Evolutionary conservation across 2,888 invertebrate species (phyloP).

Genomic region (Drosophila nigricruria): DNA sequence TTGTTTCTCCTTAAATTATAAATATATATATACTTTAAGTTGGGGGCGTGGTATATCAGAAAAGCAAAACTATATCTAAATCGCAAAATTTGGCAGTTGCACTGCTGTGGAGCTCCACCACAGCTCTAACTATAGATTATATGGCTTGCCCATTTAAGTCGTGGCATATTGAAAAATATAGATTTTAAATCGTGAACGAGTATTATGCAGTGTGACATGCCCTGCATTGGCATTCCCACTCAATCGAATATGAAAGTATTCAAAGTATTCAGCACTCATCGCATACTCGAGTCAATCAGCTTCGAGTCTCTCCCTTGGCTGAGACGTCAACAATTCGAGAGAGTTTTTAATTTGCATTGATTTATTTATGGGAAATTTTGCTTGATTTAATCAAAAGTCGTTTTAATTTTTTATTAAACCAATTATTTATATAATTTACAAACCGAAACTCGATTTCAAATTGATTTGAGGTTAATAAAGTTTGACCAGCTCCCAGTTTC

Average conservation of each 20-base stretch:
- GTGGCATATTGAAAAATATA: not conserved
- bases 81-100: too few relatives aligned
- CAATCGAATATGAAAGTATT: not conserved
- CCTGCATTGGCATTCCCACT: not conserved
- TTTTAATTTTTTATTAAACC: conserved; percentile 1
- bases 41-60: too few relatives aligned
- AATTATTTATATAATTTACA: conserved; percentile 11
- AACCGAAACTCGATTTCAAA: conserved; percentile 3
- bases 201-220: not conserved
- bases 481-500: not conserved
- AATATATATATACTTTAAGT: too few relatives aligned
- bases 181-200: not conserved
- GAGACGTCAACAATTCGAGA: not conserved
- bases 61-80: too few relatives aligned
- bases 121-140: too few relatives aligned
- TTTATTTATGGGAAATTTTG: not conserved
- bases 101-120: too few relatives aligned
- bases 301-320: not conserved
- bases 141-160: too few relatives aligned
- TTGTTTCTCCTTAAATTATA: too few relatives aligned
- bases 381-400: not conserved
- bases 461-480: conserved; percentile 8
- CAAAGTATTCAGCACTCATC: not conserved
- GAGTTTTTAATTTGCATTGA: conserved; percentile 3
- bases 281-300: not conserved